Percentiles rank a stretch among this genome's conserved stretches.
phyloP scores from a whole-genome alignment of 2,113 vertebrate genomes.

The Zosterops hypoxanthus region DNA sequence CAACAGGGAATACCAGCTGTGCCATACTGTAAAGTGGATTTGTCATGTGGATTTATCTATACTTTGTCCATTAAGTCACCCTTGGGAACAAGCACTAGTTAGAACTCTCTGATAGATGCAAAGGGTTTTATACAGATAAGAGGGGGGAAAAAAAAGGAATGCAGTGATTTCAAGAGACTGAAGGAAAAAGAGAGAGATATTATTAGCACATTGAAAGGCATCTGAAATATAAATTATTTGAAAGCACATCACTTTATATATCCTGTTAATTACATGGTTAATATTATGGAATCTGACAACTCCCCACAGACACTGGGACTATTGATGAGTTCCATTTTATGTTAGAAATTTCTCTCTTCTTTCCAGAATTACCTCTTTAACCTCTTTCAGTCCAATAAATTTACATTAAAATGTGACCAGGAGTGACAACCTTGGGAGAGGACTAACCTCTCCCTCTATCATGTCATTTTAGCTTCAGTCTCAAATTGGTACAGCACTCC shows the following conservation, averaged over 20 bases:
- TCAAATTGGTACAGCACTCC: slow-evolving; percentile 36
- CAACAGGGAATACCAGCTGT: slow-evolving; percentile 42
- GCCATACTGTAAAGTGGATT: slow-evolving; percentile 39
- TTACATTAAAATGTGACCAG: slow-evolving; percentile 61
- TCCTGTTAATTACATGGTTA: slow-evolving; percentile 51
- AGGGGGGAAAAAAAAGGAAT: neutral
- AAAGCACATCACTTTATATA: slow-evolving; percentile 32
- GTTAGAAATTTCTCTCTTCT: slow-evolving; percentile 33
- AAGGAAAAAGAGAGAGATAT: neutral
- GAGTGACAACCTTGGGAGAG: slow-evolving; percentile 36
- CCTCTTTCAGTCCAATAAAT: slow-evolving; percentile 57
- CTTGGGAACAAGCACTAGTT: slow-evolving; percentile 63
- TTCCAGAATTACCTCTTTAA: slow-evolving; percentile 33
- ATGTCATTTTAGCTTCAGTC: slow-evolving; percentile 51
- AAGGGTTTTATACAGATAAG: slow-evolving; percentile 17
- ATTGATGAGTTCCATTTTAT: slow-evolving; percentile 34
- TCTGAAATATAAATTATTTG: slow-evolving; percentile 56
- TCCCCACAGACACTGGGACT: slow-evolving; percentile 13
- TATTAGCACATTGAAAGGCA: slow-evolving; percentile 16
- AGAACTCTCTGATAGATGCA: slow-evolving; percentile 43
- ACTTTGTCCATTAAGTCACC: slow-evolving; percentile 72
- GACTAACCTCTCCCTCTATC: slow-evolving; percentile 61
- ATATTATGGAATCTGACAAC: slow-evolving; percentile 47
- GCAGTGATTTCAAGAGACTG: slow-evolving; percentile 4
- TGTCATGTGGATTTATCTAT: slow-evolving; percentile 69